These are phyloP conservation scores for Lithophane ornitopus DNA, from an alignment of 2,888 invertebrate species.

Conservation along the genomic window DNA sequence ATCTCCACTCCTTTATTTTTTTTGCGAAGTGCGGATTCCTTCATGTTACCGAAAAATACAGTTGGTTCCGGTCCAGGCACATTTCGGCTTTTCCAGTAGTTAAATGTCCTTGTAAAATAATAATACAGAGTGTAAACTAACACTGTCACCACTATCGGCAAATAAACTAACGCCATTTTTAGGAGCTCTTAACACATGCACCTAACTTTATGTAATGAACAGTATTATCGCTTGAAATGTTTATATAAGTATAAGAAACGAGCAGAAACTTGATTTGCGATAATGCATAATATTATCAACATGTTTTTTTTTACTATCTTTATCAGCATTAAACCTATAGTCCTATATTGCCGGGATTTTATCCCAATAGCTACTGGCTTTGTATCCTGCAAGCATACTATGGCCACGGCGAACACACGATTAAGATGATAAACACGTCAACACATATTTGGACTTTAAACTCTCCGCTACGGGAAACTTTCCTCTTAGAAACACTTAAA, in stretches of 20 bases:
- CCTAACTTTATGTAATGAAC: slow-evolving; percentile 24
- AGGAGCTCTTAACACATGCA: slow-evolving; percentile 1
- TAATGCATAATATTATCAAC: slow-evolving; percentile 3
- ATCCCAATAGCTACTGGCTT: background rate
- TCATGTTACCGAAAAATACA: slow-evolving; percentile 75
- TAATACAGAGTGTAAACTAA: slow-evolving; percentile 62
- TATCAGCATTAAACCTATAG: background rate
- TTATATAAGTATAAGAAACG: slow-evolving; percentile 19
- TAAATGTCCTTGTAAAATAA: slow-evolving; percentile 75
- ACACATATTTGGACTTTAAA: background rate
- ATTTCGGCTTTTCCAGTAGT: slow-evolving; percentile 76
- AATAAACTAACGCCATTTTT: slow-evolving; percentile 47
- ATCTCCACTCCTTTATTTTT: slow-evolving; percentile 66
- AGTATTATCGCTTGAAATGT: slow-evolving; percentile 4
- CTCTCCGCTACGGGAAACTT: background rate
- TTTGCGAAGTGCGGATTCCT: slow-evolving; percentile 66
- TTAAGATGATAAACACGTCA: background rate
- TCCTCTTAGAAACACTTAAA: background rate
- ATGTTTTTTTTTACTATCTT: no score
- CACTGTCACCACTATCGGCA: slow-evolving; percentile 42
- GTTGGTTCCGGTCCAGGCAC: slow-evolving; percentile 73
- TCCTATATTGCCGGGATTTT: no score
- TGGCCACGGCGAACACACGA: background rate
- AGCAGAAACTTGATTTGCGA: background rate
- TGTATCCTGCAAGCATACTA: background rate